These are phyloP conservation scores for Cantharis nigra DNA, from an alignment of 2,888 invertebrate genomes.

Conservation along the genomic window DNA sequence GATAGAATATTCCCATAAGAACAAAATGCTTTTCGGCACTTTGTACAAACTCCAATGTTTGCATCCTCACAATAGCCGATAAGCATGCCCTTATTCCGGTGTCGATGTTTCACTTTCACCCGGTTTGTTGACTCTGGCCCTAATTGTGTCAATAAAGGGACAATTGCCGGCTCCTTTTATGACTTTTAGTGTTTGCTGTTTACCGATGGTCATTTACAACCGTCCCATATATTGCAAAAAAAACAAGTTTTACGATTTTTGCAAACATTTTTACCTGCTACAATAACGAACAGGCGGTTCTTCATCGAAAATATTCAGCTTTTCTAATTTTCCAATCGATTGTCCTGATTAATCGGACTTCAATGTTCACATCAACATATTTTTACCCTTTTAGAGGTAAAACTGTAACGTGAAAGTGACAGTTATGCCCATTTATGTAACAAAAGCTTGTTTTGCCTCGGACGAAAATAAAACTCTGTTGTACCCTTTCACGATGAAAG, in stretches of 20 bases:
- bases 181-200: conserved; percentile 36
- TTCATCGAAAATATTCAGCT: neutral
- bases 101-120: conserved; percentile 27
- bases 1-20: neutral
- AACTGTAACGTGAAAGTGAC: neutral
- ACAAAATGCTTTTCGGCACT: neutral
- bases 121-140: conserved; percentile 33
- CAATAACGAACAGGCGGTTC: neutral
- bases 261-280: neutral
- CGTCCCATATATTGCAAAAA: conserved; percentile 37
- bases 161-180: conserved; percentile 32
- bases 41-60: conserved; percentile 5
- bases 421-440: neutral
- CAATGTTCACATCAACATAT: neutral
- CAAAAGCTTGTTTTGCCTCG: neutral
- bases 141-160: conserved; percentile 34
- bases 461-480: neutral
- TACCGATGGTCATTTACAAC: conserved; percentile 61
- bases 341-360: neutral
- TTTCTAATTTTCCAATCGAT: neutral
- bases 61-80: conserved; percentile 12
- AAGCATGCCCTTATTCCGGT: conserved; percentile 12
- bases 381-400: neutral
- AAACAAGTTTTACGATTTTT: neutral
- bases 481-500: neutral